Evolutionary conservation across 2,113 vertebrate genomes (phyloP), one percentile per base, ranked within the genome.

Genomic region (Trematomus loennbergii): DNA sequence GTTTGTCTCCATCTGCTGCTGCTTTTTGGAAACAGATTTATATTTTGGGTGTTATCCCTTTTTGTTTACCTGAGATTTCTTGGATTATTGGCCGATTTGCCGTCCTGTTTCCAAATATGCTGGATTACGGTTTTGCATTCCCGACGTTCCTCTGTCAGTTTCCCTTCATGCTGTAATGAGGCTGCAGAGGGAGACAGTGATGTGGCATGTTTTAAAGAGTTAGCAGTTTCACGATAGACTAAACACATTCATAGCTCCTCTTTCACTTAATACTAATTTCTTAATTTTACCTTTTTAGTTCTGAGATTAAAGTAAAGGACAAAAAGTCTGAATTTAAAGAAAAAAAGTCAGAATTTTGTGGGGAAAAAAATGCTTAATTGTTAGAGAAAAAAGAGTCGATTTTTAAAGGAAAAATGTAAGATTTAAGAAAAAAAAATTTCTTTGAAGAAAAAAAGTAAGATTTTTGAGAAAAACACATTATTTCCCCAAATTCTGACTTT

Each of bases 1-100:
- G 43, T 84, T 74, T 82, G 78, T 87, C 78, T 89, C 80, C 69
- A 82, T 69, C 86, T 88, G 79, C 57, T 84, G 79, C 77, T 69
- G 46, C 45, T 59, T 16, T 62, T 12, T 43, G 49, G 78, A 79
- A 82, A 49, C 2, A 3, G 1, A 11, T 40, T 40, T 40, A 6
- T 7, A 6, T 40, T 1, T 40, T 40, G 9, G 9, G 4, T 43
- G 54, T 36, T 46, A 12, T 70, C 46, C 43, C 18, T 29, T 12
- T 72, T 25, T 62, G 48, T 83, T 77, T 74, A 40, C 16, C 43
- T 1, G 0, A 22, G 54, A 48, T 60, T 69, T 81, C 18, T 58
- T 48, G 25, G 45, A 60, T 25, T 22, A 46, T 59, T 62, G 25
- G 63, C 20, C 33, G 63, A 57, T 40, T 70, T 52, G n/a, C 52